These are phyloP conservation scores for Aplysia californica DNA, from an alignment of 1,140 invertebrate species.

Conservation along the genomic window DNA sequence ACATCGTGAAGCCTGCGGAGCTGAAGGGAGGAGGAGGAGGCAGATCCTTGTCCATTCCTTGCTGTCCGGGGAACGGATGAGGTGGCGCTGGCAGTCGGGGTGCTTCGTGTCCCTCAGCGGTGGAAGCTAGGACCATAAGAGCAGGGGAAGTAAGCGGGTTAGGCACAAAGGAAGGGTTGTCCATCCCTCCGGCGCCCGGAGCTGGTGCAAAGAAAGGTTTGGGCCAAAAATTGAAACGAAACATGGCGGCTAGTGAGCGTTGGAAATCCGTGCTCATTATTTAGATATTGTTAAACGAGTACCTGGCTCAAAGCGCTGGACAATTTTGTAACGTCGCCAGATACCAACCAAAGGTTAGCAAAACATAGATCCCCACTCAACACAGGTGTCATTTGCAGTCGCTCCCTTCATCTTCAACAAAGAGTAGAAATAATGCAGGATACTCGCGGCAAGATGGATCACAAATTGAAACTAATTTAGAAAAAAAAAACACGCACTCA, in stretches of 20 bases:
- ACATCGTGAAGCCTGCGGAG: conserved; percentile 54
- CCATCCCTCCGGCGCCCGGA: conserved; percentile 69
- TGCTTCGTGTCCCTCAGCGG: conserved; percentile 77
- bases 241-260: conserved; percentile 60
- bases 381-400: too few species aligned
- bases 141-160: conserved; percentile 82
- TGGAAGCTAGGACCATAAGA: conserved; percentile 82
- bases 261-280: conserved; percentile 40
- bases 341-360: too few species aligned
- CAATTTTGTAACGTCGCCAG: too few species aligned
- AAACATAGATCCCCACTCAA: too few species aligned
- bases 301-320: too few species aligned
- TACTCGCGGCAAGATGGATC: too few species aligned
- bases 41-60: conserved; percentile 53
- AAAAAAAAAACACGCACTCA: too few species aligned
- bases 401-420: too few species aligned
- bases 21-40: conserved; percentile 41
- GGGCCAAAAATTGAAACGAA: conserved; percentile 65
- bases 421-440: too few species aligned
- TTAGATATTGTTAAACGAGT: too few species aligned
- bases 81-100: conserved; percentile 42
- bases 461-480: too few species aligned
- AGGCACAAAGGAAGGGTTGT: conserved; percentile 77
- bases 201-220: conserved; percentile 61
- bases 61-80: conserved; percentile 48